These are phyloP conservation scores for Diorhabda elongata DNA, from an alignment of 1,140 invertebrate genomes.

Conservation along the genomic window DNA sequence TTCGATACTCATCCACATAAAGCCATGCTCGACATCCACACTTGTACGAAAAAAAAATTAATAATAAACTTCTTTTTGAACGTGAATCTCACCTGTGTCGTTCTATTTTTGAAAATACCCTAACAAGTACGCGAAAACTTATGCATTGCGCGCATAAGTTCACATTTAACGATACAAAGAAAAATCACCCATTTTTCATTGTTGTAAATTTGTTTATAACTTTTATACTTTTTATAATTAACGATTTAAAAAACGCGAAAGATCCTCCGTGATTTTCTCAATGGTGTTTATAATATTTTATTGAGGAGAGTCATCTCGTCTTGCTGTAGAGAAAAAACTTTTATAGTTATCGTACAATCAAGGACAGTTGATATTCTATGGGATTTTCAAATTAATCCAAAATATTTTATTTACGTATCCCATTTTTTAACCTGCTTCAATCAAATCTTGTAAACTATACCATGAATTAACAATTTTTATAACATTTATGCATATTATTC, in stretches of 20 bases:
- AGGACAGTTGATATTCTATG: no score
- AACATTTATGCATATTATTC: no score
- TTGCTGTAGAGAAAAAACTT: conserved; percentile 46
- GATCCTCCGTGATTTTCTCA: conserved; percentile 29
- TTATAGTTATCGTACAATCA: conserved; percentile 23
- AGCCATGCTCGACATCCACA: neutral
- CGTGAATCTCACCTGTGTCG: conserved; percentile 45
- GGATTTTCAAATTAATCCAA: no score
- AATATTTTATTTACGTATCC: no score
- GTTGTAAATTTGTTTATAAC: conserved; percentile 16
- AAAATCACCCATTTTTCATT: conserved; percentile 24
- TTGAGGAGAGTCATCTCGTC: conserved; percentile 39
- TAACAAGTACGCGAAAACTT: conserved; percentile 44
- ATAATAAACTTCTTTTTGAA: conserved; percentile 28
- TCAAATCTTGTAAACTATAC: no score
- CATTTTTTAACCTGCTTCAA: no score
- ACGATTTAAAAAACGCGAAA: conserved; percentile 34
- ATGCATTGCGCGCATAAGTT: conserved; percentile 47
- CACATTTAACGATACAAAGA: conserved; percentile 26
- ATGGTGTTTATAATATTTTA: conserved; percentile 42
- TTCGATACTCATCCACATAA: neutral
- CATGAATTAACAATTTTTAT: no score
- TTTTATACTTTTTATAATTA: neutral
- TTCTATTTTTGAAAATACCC: conserved; percentile 31
- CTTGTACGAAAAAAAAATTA: conserved; percentile 1